Percentiles rank a stretch among this genome's conserved stretches.
These are phyloP conservation scores for Cephalopterus ornatus DNA, from an alignment of 2,113 vertebrate species.

Conservation along the genomic window DNA sequence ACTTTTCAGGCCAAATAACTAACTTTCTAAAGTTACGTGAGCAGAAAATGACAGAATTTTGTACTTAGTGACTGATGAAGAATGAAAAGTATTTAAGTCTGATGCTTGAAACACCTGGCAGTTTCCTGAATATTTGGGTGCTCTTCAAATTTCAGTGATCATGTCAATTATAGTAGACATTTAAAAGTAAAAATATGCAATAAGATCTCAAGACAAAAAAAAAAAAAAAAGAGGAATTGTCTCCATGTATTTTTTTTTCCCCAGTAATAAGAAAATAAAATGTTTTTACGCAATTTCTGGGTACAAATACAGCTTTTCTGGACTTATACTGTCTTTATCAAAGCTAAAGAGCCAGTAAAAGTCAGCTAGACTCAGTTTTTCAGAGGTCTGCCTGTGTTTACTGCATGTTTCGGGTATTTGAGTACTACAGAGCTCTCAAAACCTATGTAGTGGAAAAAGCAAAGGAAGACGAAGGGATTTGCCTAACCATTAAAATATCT, in stretches of 20 bases:
- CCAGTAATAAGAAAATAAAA: not conserved
- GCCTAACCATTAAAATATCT: not conserved
- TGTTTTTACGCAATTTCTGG: not conserved
- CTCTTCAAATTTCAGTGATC: not conserved
- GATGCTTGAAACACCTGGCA: not conserved
- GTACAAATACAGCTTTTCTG: not conserved
- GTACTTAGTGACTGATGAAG: not conserved
- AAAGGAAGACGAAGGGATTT: not conserved
- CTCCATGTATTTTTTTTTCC: not conserved
- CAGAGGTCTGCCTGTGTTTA: not conserved
- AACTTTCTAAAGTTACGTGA: not conserved
- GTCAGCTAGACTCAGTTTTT: not conserved
- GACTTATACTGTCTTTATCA: not conserved
- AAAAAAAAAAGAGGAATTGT: not conserved
- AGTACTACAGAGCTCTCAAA: not conserved
- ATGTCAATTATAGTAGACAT: not conserved
- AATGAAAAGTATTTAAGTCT: not conserved
- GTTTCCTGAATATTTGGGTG: not conserved
- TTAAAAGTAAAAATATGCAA: not conserved
- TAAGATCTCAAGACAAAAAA: not conserved
- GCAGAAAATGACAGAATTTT: not conserved
- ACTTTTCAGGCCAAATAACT: not conserved
- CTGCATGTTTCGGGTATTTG: not conserved
- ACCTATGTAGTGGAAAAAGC: not conserved
- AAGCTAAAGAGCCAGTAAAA: not conserved